phyloP scores from a whole-genome alignment of 2,888 invertebrate genomes.

The Icerya purchasi region DNA sequence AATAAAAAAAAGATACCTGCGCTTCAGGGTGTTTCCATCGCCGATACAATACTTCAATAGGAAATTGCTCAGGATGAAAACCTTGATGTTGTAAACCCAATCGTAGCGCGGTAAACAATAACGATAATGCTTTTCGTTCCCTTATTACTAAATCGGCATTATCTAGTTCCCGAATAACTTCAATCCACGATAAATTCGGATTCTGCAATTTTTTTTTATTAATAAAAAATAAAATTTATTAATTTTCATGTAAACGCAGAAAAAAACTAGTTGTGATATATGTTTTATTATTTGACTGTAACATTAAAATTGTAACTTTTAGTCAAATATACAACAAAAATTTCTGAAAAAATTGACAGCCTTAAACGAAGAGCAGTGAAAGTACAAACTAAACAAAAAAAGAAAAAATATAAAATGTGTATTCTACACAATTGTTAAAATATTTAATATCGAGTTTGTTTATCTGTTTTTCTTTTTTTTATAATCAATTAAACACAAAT shows the following conservation, averaged over 20 bases:
- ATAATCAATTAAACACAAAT: no score
- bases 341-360: no score
- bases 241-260: background rate
- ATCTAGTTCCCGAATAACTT: constrained; percentile 76
- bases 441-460: no score
- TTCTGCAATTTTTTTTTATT: constrained; percentile 25
- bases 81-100: constrained; percentile 53
- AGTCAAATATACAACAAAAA: no score
- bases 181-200: constrained; percentile 74
- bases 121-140: constrained; percentile 60
- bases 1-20: constrained; percentile 28
- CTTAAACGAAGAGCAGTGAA: no score
- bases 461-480: no score
- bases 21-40: constrained; percentile 87
- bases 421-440: no score
- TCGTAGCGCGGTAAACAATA: constrained; percentile 62
- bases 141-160: constrained; percentile 73
- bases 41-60: constrained; percentile 71
- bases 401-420: no score
- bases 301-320: no score
- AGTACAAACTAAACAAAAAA: no score
- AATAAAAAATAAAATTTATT: background rate
- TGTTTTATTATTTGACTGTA: no score
- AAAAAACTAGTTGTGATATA: background rate
- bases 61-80: constrained; percentile 49